phyloP scores from a whole-genome alignment of 2,113 vertebrate species.

The Anser brachyrhynchus region DNA sequence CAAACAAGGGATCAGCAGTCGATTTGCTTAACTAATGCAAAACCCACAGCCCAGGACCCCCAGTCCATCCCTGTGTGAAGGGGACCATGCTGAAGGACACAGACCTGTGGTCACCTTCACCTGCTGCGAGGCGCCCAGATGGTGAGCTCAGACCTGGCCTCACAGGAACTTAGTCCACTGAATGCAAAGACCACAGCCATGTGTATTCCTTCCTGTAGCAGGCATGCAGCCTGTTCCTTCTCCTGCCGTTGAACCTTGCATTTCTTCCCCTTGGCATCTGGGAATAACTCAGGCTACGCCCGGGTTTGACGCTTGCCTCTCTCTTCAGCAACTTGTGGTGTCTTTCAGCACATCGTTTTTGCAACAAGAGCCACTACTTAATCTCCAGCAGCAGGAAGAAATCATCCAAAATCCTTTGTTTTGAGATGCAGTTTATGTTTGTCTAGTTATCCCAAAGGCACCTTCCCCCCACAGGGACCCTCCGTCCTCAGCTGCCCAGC shows the following conservation, averaged over 20 bases:
- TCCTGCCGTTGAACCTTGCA: not conserved
- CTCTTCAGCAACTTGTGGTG: not conserved
- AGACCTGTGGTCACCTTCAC: not conserved
- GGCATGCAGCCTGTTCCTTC: not conserved
- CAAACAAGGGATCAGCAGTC: not conserved
- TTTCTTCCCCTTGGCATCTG: not conserved
- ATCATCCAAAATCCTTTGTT: not conserved
- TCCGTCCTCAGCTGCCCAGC: not conserved
- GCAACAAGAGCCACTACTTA: not conserved
- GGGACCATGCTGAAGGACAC: accelerated
- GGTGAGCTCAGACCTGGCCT: not conserved
- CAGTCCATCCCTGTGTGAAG: not conserved
- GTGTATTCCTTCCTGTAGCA: not conserved
- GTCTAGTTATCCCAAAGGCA: conserved; percentile 7
- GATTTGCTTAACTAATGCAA: not conserved
- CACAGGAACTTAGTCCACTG: not conserved
- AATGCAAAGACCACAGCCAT: not conserved
- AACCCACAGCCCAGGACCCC: not conserved
- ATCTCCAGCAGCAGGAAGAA: not conserved
- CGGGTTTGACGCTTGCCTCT: not conserved
- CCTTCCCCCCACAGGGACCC: not conserved
- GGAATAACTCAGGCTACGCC: not conserved
- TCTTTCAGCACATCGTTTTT: not conserved
- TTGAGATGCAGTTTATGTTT: not conserved
- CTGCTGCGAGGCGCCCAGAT: accelerated